Base-by-base conservation (phyloP, 1,140 invertebrate genomes). In the Procambarus clarkii region DNA sequence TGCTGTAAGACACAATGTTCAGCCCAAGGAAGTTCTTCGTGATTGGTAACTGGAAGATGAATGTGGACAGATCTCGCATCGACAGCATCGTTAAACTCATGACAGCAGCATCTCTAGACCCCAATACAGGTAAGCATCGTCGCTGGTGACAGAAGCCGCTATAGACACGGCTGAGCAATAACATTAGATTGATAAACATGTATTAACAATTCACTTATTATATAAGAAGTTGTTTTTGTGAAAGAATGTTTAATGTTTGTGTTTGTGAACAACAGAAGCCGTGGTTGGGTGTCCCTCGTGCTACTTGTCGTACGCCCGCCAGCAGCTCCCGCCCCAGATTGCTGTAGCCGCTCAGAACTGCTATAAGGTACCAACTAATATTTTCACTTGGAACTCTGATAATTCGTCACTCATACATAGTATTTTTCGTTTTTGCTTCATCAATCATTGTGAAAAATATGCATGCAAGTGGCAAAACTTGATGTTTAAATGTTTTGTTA, bases 331-430 rank as follows among this genome's bases (percentile, higher is more conserved):
- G 0, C 93, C 94, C 21, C 97, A 95, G 91, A 95, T 99, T 92
- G 95, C 94, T 45, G 96, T 99, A 58, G 97, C 98, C 86, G 98
- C 97, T 21, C 98, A 99, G 94, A 99, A 99, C 94, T 97, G 97
- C 94, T 99, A 99, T 95, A 99, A 99, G 95, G 97, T 96, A 79
- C 97, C 21, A 97, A 13, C 50, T 54, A 2, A 18, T 21, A 64
- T 64, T 64, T 13, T 64, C 21, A 18, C 4, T 64, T 64, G 60
- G 50, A 9, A 54, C 50, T 3, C 50, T 54, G 50, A 18, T 64
- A 4, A 13, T 64, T 64, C 60, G 18, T 15, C 50, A 54, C 5
- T 54, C 4, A 34, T 34, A 9, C 15, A 64, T 21, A 64, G 4
- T 5, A 54, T 1, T 54, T 0, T 54, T 8, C 5, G 50, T 54